A percentile compares a stretch with the other conserved stretches of the same genome.
phyloP scores from a whole-genome alignment of 2,797 vertebrate genomes.

The Microctenopoma stevenorrisi region DNA sequence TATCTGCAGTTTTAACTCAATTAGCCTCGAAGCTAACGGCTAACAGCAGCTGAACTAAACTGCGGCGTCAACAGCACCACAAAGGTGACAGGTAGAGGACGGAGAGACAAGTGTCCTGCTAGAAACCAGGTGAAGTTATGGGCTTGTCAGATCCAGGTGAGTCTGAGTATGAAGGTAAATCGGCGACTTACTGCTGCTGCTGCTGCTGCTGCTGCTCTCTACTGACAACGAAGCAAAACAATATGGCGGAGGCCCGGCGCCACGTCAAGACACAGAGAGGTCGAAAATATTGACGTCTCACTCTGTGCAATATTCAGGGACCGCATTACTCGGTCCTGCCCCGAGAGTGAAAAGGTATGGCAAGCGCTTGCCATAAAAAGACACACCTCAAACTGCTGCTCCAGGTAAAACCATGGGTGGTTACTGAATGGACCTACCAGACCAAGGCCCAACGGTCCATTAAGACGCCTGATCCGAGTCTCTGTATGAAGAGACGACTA shows the following conservation, averaged over 20 bases:
- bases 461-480: no score
- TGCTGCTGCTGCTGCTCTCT: constrained; percentile 15
- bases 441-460: no score
- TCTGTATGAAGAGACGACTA: no score
- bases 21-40: constrained; percentile 37
- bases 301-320: constrained; percentile 22
- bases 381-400: no score
- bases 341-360: not conserved
- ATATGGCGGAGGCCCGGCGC: constrained; percentile 74
- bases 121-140: not conserved
- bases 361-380: no score
- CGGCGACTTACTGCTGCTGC: constrained; percentile 20
- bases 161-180: not conserved
- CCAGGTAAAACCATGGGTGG: no score
- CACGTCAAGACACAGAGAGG: constrained; percentile 68
- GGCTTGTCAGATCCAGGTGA: constrained; percentile 13
- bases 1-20: not conserved
- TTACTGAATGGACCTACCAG: no score
- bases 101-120: not conserved
- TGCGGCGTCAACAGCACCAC: constrained; percentile 9
- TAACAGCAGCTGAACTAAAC: constrained; percentile 15
- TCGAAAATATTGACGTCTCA: not conserved
- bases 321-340: not conserved
- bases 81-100: not conserved
- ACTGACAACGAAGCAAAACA: constrained; percentile 73